Evolutionary conservation across 2,888 invertebrate species (phyloP), one percentile per base, ranked within the genome.

Genomic region (Lochmaea crataegi): DNA sequence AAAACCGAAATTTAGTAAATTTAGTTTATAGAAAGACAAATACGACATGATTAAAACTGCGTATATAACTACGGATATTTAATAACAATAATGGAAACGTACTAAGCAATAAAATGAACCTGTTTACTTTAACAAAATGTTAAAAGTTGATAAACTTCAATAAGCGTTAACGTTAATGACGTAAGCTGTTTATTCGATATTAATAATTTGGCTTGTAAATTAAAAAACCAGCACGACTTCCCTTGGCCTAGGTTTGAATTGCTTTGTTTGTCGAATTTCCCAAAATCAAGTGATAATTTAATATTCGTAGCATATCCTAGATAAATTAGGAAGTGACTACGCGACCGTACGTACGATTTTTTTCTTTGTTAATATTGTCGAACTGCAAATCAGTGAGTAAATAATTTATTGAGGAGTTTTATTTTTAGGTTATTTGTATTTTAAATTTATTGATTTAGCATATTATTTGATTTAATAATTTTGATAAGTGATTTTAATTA

Each of bases 211-310:
- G 53, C 53, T 53, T 53, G 18, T 16, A 53, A 18, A 18, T 18
- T 16, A 16, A 53, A 53, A 16, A 18, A 53, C 18, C 10, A 53
- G 53, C 53, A 53, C 53, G 18, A 53, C 5, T 18, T 7, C 18
- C 16, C 16, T 53, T 53, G 53, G 53, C 53, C 53, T 53, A 53
- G 53, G 53, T 53, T 53, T 53, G 18, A 53, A 53, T 53, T 53
- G 53, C 53, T 53, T 16, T 53, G 53, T 53, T 53, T 53, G 18
- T 53, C 9, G 9, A 53, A 53, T 18, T 53, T 53, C 16, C 16
- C 16, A 51, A 51, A 51, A 51, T 5, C 51, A 51, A 5, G 51
- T 51, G 5, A 53, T 53, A 53, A 53, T 53, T 18, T 18, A 16
- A 53, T 18, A 51, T 51, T 6, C 51, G n/a, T n/a, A 51, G n/a